Evolutionary conservation across 2,113 vertebrate genomes (phyloP).

Genomic region (Cricetomys ansorgei): DNA sequence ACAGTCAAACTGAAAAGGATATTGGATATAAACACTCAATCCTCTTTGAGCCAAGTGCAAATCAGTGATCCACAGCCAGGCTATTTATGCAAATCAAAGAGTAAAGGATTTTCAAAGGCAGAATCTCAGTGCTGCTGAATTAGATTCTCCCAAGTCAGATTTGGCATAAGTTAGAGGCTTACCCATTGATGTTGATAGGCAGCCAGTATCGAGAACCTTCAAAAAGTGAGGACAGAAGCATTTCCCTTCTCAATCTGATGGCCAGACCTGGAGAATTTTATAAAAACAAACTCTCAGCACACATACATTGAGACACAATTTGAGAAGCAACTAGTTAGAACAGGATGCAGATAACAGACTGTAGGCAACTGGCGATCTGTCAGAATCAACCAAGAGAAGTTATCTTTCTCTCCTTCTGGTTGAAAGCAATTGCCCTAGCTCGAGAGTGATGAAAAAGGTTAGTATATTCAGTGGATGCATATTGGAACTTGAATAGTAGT

Average conservation of each 20-base stretch:
- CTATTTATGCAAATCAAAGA: neutral
- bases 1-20: neutral
- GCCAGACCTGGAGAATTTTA: neutral
- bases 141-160: neutral
- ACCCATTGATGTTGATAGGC: neutral
- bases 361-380: neutral
- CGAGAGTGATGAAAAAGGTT: neutral
- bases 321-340: neutral
- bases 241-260: neutral
- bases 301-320: neutral
- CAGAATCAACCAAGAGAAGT: neutral
- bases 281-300: neutral
- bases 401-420: neutral
- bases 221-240: constrained; percentile 60
- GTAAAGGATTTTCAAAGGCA: neutral
- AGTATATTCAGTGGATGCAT: neutral
- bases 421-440: neutral
- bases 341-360: neutral
- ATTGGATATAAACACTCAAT: neutral
- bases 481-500: neutral
- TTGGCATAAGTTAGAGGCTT: neutral
- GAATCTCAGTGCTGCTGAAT: neutral
- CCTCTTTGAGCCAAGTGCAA: neutral
- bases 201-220: neutral
- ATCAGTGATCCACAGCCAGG: neutral